Evolutionary conservation across 1,140 invertebrate genomes (phyloP).

Genomic region (Amphibalanus amphitrite): DNA sequence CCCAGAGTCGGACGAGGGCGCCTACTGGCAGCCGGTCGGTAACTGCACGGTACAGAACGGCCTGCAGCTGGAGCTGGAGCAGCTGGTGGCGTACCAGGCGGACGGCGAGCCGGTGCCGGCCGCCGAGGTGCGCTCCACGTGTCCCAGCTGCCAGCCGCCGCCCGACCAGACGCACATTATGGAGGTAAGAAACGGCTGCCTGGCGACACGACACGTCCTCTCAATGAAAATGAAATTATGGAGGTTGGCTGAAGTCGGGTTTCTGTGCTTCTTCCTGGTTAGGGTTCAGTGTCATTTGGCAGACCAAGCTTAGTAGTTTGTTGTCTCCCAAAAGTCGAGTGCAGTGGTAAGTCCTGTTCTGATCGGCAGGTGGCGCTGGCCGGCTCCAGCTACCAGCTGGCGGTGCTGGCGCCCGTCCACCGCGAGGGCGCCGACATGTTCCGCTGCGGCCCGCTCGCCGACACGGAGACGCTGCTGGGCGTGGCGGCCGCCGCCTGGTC

Average conservation of each 20-base stretch:
- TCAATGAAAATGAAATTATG: too few species aligned
- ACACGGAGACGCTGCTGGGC: constrained; percentile 20
- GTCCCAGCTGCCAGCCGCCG: background rate
- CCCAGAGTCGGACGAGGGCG: too few species aligned
- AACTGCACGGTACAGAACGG: background rate
- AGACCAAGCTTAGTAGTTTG: too few species aligned
- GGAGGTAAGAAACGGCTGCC: background rate
- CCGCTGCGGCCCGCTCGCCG: constrained; percentile 19
- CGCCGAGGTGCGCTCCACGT: background rate
- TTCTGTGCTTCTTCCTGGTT: too few species aligned
- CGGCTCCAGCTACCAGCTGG: background rate
- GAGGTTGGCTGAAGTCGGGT: too few species aligned
- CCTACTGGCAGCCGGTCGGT: background rate
- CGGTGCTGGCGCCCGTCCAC: constrained; percentile 19
- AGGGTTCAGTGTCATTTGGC: too few species aligned
- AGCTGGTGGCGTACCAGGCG: background rate
- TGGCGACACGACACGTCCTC: too few species aligned
- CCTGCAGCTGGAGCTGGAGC: background rate
- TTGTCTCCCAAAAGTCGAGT: too few species aligned
- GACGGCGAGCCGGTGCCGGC: background rate
- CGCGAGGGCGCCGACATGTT: constrained; percentile 19
- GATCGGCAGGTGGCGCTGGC: background rate
- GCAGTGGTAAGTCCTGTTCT: background rate
- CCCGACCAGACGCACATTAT: background rate
- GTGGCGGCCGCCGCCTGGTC: constrained; percentile 21